These are phyloP conservation scores for Diachrysia chrysitis DNA, from an alignment of 2,888 invertebrate genomes.

Conservation along the genomic window DNA sequence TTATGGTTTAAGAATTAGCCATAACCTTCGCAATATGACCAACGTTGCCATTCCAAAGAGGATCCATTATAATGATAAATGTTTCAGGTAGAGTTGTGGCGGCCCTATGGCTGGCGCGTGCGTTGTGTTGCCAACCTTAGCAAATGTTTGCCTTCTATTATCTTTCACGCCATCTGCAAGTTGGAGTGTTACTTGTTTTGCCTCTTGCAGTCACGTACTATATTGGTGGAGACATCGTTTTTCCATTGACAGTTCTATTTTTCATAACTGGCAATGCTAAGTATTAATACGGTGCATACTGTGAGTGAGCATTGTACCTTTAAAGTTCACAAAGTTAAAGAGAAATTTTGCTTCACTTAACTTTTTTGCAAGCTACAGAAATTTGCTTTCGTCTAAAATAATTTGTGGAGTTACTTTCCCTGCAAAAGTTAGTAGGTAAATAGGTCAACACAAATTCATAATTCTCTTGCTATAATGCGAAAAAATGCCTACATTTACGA, in stretches of 20 bases:
- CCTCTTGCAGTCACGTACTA: constrained; percentile 43
- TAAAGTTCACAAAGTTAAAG: constrained; percentile 3
- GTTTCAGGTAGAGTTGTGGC: not conserved
- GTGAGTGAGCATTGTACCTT: constrained; percentile 1
- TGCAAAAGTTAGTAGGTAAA: constrained; percentile 39
- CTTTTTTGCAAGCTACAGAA: constrained; percentile 22
- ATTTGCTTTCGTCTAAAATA: constrained; percentile 23
- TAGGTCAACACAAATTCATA: constrained; percentile 46
- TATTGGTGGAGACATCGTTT: constrained; percentile 29
- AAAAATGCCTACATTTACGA: constrained; percentile 35
- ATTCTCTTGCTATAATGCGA: constrained; percentile 37
- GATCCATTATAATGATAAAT: constrained; percentile 10
- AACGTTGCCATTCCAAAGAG: constrained; percentile 1
- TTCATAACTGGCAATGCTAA: constrained; percentile 17
- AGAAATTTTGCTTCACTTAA: not conserved
- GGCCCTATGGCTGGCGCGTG: constrained; percentile 43
- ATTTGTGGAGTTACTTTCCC: constrained; percentile 40
- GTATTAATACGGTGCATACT: constrained; percentile 1
- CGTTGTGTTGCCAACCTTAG: constrained; percentile 60
- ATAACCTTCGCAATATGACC: not conserved
- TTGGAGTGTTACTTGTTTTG: constrained; percentile 43
- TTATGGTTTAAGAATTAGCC: not conserved
- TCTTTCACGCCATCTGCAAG: constrained; percentile 66
- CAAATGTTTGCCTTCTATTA: constrained; percentile 81
- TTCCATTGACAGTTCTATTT: constrained; percentile 21